Evolutionary conservation across 2,888 invertebrate genomes (phyloP), one percentile per base, ranked within the genome.

Genomic region (Pogonocherus hispidulus): DNA sequence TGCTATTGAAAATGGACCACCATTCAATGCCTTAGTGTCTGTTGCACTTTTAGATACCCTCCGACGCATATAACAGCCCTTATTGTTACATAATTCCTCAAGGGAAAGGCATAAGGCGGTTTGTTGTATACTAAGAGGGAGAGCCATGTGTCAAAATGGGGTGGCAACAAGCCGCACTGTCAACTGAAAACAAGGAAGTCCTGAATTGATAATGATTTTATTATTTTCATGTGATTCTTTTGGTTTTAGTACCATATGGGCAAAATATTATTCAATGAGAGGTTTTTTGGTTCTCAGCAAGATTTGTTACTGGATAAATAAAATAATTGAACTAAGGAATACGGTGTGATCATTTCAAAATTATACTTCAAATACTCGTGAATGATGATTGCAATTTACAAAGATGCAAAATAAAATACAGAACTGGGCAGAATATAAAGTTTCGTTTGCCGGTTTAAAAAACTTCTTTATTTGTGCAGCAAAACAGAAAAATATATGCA

Each of bases 21-120:
- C 47, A 59, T 49, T 32, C 46, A 59, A 11, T 47, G 14, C 11
- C 16, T 32, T 46, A 47, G 47, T 59, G 59, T 59, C 32, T 47
- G 44, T 20, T 18, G 47, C 47, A 59, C 11, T 16, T 57, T n/a
- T 41, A 14, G 37, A 47, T 9, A 23, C 59, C 44, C 64, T 65
- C 65, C 46, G 37, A 23, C 55, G 64, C 65, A 60, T 19, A 60
- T 60, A 65, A 69, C 60, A 19, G 59, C 32, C 16, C 5, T 66
- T 62, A 72, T 69, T 72, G 70, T 74, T 60, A 41, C 16, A 47
- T 41, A 56, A 70, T 70, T 51, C 73, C 74, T 63, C 51, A 69
- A 59, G 32, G 72, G 72, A 66, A 60, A 63, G 66, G 56, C 71
- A 72, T 65, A 71, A 71, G 74, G 71, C 66, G 70, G 71, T 64